Percentiles rank a stretch among this genome's conserved stretches.
These are phyloP conservation scores for Megalonaias nervosa DNA, from an alignment of 1,140 invertebrate species.

Conservation along the genomic window DNA sequence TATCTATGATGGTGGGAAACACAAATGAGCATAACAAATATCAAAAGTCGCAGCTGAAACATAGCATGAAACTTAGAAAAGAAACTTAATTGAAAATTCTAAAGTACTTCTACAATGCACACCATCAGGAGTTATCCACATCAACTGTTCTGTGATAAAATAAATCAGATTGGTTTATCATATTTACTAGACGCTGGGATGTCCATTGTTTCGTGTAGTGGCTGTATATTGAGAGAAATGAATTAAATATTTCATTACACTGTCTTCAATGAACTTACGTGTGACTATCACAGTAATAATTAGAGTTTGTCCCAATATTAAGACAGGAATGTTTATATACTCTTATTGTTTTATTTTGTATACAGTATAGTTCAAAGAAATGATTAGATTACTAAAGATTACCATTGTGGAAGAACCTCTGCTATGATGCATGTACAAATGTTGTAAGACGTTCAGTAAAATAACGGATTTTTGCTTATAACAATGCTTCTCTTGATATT, in stretches of 20 bases:
- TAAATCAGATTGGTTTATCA: slow-evolving; percentile 19
- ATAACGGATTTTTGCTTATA: no score
- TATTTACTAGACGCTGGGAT: slow-evolving; percentile 21
- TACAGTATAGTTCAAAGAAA: no score
- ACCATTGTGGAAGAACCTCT: no score
- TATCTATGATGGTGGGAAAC: slow-evolving; percentile 12
- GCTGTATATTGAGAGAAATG: neutral
- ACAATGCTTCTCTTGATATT: no score
- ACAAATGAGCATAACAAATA: slow-evolving; percentile 28
- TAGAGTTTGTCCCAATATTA: no score
- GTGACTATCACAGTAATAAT: no score
- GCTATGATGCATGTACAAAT: no score
- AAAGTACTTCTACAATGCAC: slow-evolving; percentile 15
- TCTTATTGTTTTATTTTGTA: no score
- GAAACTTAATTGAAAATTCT: slow-evolving; percentile 16
- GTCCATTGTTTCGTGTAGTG: slow-evolving; percentile 12
- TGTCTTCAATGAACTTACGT: no score
- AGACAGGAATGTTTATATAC: no score
- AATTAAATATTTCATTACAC: neutral
- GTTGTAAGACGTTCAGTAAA: no score
- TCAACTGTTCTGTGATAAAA: slow-evolving; percentile 25
- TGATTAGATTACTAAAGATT: no score
- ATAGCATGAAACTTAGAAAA: slow-evolving; percentile 21
- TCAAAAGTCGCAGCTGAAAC: slow-evolving; percentile 27
- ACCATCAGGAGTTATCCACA: slow-evolving; percentile 19